Base-by-base conservation (phyloP, 2,113 vertebrate genomes). In the Ia io region DNA sequence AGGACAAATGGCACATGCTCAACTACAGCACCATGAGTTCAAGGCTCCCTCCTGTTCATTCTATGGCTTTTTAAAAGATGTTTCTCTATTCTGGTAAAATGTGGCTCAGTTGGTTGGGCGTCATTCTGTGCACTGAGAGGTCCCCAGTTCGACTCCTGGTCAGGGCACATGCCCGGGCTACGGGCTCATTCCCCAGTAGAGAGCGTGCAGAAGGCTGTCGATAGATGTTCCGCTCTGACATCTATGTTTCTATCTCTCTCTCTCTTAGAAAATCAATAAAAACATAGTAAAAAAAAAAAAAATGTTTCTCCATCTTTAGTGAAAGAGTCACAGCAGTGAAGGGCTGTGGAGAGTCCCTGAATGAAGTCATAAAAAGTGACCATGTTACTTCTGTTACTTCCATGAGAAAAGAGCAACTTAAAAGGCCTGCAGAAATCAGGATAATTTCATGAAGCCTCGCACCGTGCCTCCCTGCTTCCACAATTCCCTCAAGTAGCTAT, bases 401-500 rank as follows among this genome's bases (percentile, higher is more conserved):
- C 14, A 25, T 2, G 32, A 22, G 84, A 28, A 83, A 47, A 78
- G 25, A 42, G 20, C 44, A 71, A 73, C 18, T 56, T 63, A 2
- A 78, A 70, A 77, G 76, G 25, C 30, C 30, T 12, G 56, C 3
- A 82, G 82, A 51, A 74, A 61, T 42, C 35, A 90, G 49, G 28
- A 35, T 23, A 51, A 69, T 77, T 37, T 95, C 82, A 77, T 40
- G 22, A 56, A 74, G 71, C 67, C 40, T 88, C 69, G 51, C 35
- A 25, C 37, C 16, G 8, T 12, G 32, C 51, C 47, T 76, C 53
- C 20, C 18, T 71, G 70, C 74, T 8, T 35, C 49, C 42, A 20
- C 61, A 40, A 17, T 96, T 80, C 65, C 61, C 70, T 28, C 44
- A 51, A 76, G 85, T 8, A 79, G 49, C 13, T 53, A 83, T 92